Conservation (phyloP, 2,113 vertebrate species). For the Alouatta palliata region DNA sequence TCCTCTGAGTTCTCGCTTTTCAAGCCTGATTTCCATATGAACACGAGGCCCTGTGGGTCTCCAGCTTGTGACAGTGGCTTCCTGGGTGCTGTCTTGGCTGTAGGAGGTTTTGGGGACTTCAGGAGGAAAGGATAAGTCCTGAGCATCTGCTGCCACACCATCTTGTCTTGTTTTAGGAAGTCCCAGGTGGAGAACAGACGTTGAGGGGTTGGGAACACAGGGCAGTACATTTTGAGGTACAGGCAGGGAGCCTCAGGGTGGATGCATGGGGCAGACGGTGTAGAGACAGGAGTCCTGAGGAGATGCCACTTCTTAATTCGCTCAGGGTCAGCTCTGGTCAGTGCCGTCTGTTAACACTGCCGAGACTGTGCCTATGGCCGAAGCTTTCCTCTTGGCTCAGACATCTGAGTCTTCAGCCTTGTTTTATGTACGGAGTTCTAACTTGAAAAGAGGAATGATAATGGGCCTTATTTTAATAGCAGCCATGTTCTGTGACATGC, state of each 20-base stretch:
- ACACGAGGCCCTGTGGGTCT: too few species aligned
- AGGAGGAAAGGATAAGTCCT: not conserved
- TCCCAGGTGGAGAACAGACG: not conserved
- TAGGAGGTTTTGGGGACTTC: not conserved
- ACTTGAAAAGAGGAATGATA: not conserved
- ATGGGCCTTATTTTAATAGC: not conserved
- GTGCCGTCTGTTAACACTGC: not conserved
- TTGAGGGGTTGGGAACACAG: not conserved
- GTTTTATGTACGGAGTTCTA: accelerated
- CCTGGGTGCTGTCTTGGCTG: not conserved
- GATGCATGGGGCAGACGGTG: not conserved
- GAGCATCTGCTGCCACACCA: accelerated
- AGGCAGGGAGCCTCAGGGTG: not conserved
- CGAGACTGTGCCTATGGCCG: accelerated
- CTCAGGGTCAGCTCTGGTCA: accelerated
- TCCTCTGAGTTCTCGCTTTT: not conserved
- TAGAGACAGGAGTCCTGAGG: not conserved
- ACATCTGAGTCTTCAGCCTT: not conserved
- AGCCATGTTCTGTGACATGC: not conserved
- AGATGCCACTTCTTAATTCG: accelerated
- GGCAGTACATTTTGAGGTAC: not conserved
- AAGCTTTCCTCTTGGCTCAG: not conserved
- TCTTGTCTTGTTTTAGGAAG: not conserved
- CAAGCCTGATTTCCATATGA: too few species aligned
- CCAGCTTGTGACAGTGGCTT: not conserved